phyloP scores from a whole-genome alignment of 2,113 vertebrate genomes.

The Odocoileus virginianus region DNA sequence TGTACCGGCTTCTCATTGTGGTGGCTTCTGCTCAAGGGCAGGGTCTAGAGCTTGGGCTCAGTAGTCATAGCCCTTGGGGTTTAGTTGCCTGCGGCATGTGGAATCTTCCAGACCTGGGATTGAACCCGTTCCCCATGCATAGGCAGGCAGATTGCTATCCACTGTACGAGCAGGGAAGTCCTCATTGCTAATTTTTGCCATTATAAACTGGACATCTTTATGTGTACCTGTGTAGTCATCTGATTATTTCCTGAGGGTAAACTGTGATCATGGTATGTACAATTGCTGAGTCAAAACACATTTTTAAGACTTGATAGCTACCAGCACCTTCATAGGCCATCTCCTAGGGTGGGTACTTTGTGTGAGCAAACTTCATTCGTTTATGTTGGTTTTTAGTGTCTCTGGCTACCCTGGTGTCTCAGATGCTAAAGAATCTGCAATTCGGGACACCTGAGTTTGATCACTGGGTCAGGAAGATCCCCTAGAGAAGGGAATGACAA shows the following conservation, averaged over 20 bases:
- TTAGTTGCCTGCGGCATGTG: not conserved
- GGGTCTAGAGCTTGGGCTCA: not conserved
- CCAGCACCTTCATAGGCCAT: not conserved
- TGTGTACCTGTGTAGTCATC: not conserved
- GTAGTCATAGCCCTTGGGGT: not conserved
- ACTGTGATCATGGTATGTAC: not conserved
- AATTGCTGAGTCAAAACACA: not conserved
- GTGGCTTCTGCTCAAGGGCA: not conserved
- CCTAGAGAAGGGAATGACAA: not conserved
- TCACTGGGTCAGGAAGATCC: not conserved
- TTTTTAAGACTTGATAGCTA: not conserved
- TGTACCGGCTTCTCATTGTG: not conserved
- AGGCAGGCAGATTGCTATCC: not conserved
- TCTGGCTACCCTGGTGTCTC: not conserved
- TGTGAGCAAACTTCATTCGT: not conserved
- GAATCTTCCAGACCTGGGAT: not conserved
- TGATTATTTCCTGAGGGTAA: not conserved
- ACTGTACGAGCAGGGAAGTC: not conserved
- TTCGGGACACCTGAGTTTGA: not conserved
- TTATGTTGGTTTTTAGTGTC: not conserved
- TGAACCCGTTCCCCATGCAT: fast-evolving
- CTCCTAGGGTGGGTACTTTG: not conserved
- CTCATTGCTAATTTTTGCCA: not conserved
- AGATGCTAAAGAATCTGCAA: not conserved
- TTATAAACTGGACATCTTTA: not conserved